Conservation (phyloP, 2,113 vertebrate genomes). For the Notothenia coriiceps region DNA sequence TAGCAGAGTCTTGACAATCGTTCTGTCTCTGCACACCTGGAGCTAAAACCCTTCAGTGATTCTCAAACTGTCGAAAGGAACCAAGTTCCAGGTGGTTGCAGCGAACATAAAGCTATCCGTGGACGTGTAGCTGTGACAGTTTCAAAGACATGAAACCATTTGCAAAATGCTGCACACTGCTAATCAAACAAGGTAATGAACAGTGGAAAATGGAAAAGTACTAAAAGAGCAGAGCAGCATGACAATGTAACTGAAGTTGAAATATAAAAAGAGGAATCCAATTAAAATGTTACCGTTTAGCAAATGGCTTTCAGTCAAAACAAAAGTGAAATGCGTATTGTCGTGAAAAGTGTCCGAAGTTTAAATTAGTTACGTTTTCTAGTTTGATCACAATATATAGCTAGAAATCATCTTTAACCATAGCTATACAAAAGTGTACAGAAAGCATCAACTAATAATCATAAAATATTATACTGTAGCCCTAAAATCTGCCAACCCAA, state of each 20-base stretch:
- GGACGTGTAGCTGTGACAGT: conserved; percentile 43
- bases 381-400: not conserved
- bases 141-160: conserved; percentile 41
- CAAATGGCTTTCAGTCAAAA: not conserved
- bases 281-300: not conserved
- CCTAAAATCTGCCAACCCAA: no score
- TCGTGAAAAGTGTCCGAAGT: not conserved
- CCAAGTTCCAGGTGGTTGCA: conserved; percentile 51
- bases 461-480: no score
- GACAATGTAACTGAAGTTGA: conserved; percentile 2
- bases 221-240: not conserved
- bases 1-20: conserved; percentile 33
- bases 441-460: no score
- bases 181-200: conserved; percentile 59
- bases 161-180: conserved; percentile 35
- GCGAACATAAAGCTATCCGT: conserved; percentile 47
- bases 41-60: conserved; percentile 64
- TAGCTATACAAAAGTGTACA: no score
- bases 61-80: conserved; percentile 53
- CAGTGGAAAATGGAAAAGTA: conserved; percentile 23
- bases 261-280: not conserved
- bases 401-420: no score
- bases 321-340: not conserved
- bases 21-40: conserved; percentile 52
- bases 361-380: not conserved